Evolutionary conservation across 2,888 invertebrate species (phyloP).

Genomic region (Drosophila antonietae): DNA sequence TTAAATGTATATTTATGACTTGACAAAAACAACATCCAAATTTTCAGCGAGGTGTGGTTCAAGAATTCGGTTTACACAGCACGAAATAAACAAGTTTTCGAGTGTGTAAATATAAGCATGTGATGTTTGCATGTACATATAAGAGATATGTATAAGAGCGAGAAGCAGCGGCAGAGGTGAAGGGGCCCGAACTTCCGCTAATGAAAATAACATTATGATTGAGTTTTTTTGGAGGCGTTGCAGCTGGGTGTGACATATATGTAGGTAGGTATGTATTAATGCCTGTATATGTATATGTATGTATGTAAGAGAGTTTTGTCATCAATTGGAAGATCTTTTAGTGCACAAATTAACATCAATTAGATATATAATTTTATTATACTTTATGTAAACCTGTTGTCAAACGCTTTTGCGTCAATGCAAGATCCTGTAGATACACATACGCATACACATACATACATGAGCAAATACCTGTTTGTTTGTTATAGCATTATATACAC

Average conservation of each 20-base stretch:
- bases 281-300: background rate
- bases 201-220: conserved; percentile 51
- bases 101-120: conserved; percentile 20
- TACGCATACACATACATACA: background rate
- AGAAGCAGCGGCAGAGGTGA: background rate
- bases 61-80: conserved; percentile 20
- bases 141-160: conserved; percentile 6
- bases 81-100: conserved; percentile 45
- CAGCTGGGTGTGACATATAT: conserved; percentile 5
- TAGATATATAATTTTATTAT: background rate
- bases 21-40: conserved; percentile 6
- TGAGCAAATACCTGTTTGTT: conserved; percentile 45
- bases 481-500: background rate
- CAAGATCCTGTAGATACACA: conserved; percentile 41
- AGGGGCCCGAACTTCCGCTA: conserved; percentile 52
- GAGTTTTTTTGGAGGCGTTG: conserved; percentile 24
- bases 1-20: conserved; percentile 47
- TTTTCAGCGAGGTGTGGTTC: conserved; percentile 34
- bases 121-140: conserved; percentile 8
- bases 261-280: background rate
- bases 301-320: conserved; percentile 6
- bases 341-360: conserved; percentile 8
- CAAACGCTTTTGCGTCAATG: conserved; percentile 16
- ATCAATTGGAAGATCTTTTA: conserved; percentile 1
- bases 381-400: conserved; percentile 11